phyloP scores from a whole-genome alignment of 2,113 vertebrate genomes.

The Tachycineta bicolor region DNA sequence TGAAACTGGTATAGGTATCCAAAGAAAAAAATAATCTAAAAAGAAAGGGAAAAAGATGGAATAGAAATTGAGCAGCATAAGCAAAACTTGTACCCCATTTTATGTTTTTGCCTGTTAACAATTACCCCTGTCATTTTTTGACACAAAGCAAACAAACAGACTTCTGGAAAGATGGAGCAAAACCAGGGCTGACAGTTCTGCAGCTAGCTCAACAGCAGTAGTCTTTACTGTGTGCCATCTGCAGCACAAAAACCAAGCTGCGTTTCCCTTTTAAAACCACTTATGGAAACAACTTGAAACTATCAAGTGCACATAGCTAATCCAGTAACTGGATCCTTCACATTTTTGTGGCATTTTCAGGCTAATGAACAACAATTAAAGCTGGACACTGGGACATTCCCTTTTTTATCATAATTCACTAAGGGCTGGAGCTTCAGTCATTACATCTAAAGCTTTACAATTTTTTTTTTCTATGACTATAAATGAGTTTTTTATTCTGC shows the following conservation, averaged over 20 bases:
- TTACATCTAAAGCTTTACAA: background rate
- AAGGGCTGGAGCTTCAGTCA: background rate
- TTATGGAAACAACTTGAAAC: background rate
- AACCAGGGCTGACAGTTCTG: background rate
- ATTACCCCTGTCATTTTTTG: background rate
- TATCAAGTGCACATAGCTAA: slow-evolving; percentile 1
- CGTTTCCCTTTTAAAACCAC: background rate
- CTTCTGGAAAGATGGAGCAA: background rate
- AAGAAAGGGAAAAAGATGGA: background rate
- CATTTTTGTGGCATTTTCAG: slow-evolving; percentile 55
- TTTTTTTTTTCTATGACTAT: background rate
- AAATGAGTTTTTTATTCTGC: slow-evolving; percentile 22
- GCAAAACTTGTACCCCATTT: background rate
- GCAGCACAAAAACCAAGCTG: background rate
- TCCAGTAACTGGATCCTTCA: slow-evolving; percentile 8
- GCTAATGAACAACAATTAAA: slow-evolving; percentile 54
- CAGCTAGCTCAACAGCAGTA: background rate
- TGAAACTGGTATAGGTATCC: background rate
- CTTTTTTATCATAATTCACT: slow-evolving; percentile 14
- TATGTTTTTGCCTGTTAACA: background rate
- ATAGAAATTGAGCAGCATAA: background rate
- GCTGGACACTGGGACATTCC: background rate
- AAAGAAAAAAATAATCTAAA: background rate
- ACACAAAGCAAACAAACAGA: background rate
- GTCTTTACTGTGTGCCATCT: background rate